Conservation (phyloP, 2,797 vertebrate genomes). For the Crenichthys baileyi region DNA sequence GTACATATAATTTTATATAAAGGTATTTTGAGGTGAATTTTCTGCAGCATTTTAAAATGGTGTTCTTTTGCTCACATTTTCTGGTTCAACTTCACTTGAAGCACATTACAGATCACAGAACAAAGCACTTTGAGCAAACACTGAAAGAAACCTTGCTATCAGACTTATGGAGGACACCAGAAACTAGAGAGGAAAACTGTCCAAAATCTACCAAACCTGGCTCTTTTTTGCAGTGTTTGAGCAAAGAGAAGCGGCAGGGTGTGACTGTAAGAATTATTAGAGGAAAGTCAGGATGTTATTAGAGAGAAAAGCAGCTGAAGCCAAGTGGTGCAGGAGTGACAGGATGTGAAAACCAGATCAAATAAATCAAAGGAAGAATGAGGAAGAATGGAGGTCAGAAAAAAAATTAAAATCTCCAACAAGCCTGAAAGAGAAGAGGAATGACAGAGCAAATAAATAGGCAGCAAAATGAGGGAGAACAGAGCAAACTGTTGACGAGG, state of each 20-base stretch:
- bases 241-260: not conserved
- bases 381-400: slow-evolving; percentile 13
- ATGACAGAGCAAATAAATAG: not conserved
- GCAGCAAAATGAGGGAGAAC: not conserved
- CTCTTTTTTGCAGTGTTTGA: not conserved
- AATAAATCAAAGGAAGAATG: not conserved
- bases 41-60: no score
- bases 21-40: no score
- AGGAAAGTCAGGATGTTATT: slow-evolving; percentile 52
- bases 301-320: slow-evolving; percentile 45
- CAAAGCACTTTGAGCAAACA: not conserved
- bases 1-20: no score
- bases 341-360: slow-evolving; percentile 38
- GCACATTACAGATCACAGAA: not conserved
- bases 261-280: slow-evolving; percentile 37
- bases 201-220: not conserved
- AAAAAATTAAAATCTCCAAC: slow-evolving; percentile 1
- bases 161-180: not conserved
- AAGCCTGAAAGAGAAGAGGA: not conserved
- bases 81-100: not conserved
- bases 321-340: slow-evolving; percentile 33
- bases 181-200: not conserved
- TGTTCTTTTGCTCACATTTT: not conserved
- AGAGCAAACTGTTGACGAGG: not conserved
- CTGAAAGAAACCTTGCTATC: not conserved